Conservation (phyloP, 2,888 invertebrate genomes). For the Heliconius charithonia region DNA sequence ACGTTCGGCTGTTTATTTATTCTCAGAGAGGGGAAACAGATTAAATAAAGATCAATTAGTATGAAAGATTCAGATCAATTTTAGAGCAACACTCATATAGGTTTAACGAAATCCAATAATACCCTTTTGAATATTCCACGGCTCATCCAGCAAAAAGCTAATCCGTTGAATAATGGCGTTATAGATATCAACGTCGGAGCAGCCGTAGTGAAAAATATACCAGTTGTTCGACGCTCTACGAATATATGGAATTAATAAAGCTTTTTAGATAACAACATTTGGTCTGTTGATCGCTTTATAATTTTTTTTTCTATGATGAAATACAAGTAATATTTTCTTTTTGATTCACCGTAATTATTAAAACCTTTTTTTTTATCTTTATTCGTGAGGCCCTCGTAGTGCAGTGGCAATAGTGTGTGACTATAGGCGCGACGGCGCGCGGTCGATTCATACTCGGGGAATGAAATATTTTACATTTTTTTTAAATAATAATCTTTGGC, state of each 20-base stretch:
- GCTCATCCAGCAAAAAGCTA: constrained; percentile 79
- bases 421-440: too few relatives aligned
- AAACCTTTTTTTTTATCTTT: background rate
- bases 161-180: constrained; percentile 80
- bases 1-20: constrained; percentile 24
- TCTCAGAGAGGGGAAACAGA: constrained; percentile 33
- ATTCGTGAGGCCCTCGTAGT: too few relatives aligned
- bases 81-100: constrained; percentile 59
- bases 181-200: constrained; percentile 77
- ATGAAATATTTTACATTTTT: too few relatives aligned
- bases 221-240: constrained; percentile 62
- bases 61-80: constrained; percentile 52
- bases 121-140: constrained; percentile 80
- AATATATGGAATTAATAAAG: constrained; percentile 60
- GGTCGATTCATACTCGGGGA: too few relatives aligned
- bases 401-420: too few relatives aligned
- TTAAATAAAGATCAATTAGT: constrained; percentile 46
- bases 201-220: constrained; percentile 77
- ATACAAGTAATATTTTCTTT: background rate
- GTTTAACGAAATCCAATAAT: constrained; percentile 75
- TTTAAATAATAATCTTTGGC: too few relatives aligned
- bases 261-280: constrained; percentile 65
- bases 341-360: background rate
- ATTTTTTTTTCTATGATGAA: constrained; percentile 51
- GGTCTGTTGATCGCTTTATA: constrained; percentile 63